Evolutionary conservation across 1,140 invertebrate genomes (phyloP).

Genomic region (Batillaria attramentaria): DNA sequence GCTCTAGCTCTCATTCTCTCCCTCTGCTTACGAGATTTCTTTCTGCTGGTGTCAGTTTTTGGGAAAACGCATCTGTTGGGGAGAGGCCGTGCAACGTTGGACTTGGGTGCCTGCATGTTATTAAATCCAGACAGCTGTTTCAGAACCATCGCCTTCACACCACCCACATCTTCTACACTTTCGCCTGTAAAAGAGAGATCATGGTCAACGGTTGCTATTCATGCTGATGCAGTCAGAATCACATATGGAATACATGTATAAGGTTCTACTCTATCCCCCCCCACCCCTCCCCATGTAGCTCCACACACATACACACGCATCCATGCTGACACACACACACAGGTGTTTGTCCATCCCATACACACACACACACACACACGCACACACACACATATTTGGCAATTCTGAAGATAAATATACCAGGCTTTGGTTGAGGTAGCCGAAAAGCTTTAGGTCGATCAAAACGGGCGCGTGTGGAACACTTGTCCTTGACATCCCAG

Average conservation of each 20-base stretch:
- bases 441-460: conserved; percentile 68
- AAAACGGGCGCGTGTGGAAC: conserved; percentile 64
- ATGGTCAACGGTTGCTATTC: too few species aligned
- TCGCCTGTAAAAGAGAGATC: conserved; percentile 58
- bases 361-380: neutral
- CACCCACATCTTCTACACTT: conserved; percentile 60
- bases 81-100: conserved; percentile 49
- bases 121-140: conserved; percentile 58
- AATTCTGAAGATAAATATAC: too few species aligned
- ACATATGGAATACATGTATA: too few species aligned
- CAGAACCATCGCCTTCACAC: conserved; percentile 61
- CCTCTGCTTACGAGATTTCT: neutral
- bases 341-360: too few species aligned
- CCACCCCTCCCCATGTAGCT: neutral
- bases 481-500: conserved; percentile 70
- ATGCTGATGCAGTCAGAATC: too few species aligned
- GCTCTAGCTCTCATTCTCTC: neutral
- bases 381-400: conserved; percentile 9
- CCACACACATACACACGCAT: neutral
- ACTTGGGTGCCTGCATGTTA: conserved; percentile 64
- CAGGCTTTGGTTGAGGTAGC: conserved; percentile 62
- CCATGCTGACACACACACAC: neutral
- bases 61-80: conserved; percentile 38
- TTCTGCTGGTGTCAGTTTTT: neutral
- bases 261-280: neutral